Percentiles rank a stretch among this genome's conserved stretches.
Conservation (phyloP, 2,113 vertebrate genomes). For the Eptesicus fuscus region DNA sequence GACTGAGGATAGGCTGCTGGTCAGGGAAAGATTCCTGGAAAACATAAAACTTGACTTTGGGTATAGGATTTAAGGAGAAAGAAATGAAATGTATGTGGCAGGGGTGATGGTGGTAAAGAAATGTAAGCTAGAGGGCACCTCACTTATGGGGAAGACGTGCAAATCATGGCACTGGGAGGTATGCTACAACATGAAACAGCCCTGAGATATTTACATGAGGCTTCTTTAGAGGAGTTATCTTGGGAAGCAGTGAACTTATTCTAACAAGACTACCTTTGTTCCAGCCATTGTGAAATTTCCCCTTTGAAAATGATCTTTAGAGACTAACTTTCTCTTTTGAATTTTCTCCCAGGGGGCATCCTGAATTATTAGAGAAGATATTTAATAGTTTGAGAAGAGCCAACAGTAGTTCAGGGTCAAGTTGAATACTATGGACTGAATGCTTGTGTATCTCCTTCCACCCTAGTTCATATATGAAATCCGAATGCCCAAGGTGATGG, state of each 20-base stretch:
- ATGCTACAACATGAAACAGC: background rate
- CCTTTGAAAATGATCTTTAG: background rate
- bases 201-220: background rate
- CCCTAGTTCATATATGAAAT: background rate
- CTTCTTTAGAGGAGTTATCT: background rate
- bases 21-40: background rate
- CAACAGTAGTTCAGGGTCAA: background rate
- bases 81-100: background rate
- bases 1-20: background rate
- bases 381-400: background rate
- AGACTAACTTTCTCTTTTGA: background rate
- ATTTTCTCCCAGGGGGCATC: background rate
- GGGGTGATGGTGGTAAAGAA: background rate
- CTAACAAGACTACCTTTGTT: background rate
- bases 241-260: background rate
- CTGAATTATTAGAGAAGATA: background rate
- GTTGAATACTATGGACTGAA: background rate
- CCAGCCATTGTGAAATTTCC: background rate
- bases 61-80: background rate
- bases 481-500: background rate
- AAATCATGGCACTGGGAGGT: background rate
- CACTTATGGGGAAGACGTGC: background rate
- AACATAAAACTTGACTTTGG: background rate
- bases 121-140: background rate
- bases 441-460: background rate